phyloP scores from a whole-genome alignment of 53 echinoderm and acorn worm species.

The Stichopus horrens region DNA sequence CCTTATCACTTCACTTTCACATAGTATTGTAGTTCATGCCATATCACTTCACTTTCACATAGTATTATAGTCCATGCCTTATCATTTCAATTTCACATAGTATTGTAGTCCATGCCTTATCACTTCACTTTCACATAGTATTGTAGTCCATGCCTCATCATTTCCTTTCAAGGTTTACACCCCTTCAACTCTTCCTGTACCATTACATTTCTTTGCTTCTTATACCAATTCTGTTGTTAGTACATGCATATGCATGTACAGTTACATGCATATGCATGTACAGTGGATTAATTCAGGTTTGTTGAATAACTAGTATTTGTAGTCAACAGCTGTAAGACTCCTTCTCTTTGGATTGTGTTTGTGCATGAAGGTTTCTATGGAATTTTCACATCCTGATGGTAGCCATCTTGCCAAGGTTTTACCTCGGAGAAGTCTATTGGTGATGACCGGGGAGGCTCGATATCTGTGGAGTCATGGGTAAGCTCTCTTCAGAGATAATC shows the following conservation, averaged over 20 bases:
- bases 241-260: background rate
- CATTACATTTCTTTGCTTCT: too few relatives aligned
- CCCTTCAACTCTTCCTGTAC: too few relatives aligned
- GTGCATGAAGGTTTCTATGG: slow-evolving; percentile 78
- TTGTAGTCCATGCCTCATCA: too few relatives aligned
- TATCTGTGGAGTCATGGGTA: slow-evolving; percentile 98
- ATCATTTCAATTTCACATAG: too few relatives aligned
- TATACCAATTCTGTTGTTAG: background rate
- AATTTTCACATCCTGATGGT: slow-evolving; percentile 75
- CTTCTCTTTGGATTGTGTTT: background rate
- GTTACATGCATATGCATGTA: background rate
- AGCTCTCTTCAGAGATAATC: slow-evolving; percentile 2
- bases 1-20: too few relatives aligned
- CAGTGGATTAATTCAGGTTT: background rate
- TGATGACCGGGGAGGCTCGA: slow-evolving; percentile 84
- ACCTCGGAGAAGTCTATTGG: slow-evolving; percentile 70
- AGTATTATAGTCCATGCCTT: too few relatives aligned
- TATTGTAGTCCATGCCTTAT: too few relatives aligned
- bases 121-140: too few relatives aligned
- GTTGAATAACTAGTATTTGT: background rate
- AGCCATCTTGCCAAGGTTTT: slow-evolving; percentile 67
- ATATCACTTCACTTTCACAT: too few relatives aligned
- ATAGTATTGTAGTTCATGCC: too few relatives aligned
- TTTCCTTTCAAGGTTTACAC: too few relatives aligned
- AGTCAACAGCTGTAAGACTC: background rate